Evolutionary conservation across 2,797 vertebrate genomes (phyloP).

Genomic region (Smutsia temminckii): DNA sequence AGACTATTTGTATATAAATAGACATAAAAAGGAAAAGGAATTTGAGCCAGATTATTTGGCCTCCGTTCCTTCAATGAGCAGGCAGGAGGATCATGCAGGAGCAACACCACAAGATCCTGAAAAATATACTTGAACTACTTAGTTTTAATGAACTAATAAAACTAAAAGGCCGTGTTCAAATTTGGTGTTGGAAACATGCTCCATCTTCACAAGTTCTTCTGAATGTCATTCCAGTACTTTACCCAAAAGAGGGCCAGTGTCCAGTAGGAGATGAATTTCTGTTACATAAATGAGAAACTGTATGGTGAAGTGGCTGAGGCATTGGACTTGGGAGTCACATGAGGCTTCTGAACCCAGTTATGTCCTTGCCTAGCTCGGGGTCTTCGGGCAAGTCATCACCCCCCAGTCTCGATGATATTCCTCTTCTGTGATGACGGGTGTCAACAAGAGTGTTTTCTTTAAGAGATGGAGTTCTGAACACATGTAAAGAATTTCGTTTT

Average conservation of each 20-base stretch:
- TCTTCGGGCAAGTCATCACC: neutral
- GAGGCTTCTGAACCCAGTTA: neutral
- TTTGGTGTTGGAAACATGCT: neutral
- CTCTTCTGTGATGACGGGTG: neutral
- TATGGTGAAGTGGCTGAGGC: accelerated
- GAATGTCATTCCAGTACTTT: no score
- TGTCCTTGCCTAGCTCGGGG: neutral
- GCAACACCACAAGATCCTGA: neutral
- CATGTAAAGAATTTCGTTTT: neutral
- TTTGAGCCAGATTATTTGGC: neutral
- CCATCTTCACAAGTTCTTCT: neutral
- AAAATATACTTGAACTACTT: neutral
- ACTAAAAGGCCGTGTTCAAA: neutral
- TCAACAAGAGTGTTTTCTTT: neutral
- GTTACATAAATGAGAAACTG: neutral
- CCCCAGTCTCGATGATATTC: neutral
- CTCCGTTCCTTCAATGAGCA: neutral
- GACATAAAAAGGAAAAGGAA: neutral
- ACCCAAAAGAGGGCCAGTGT: neutral
- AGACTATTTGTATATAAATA: neutral
- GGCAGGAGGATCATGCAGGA: accelerated
- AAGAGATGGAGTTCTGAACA: neutral
- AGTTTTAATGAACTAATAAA: accelerated
- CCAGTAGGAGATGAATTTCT: neutral
- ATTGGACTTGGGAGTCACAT: accelerated